Conservation (phyloP, 2,888 invertebrate genomes). For the Drosophila siamana region DNA sequence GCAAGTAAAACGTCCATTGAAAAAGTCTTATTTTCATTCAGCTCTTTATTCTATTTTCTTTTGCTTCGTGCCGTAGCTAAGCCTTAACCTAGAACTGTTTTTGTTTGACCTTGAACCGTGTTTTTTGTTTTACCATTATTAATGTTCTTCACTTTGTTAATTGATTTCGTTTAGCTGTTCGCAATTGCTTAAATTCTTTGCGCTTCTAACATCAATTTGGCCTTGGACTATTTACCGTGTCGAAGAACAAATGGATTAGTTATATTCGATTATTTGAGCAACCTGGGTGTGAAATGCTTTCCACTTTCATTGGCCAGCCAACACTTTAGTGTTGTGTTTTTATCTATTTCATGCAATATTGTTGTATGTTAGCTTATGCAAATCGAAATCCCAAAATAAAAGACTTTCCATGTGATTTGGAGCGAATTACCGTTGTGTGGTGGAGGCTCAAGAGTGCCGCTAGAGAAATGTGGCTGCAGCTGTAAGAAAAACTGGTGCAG, state of each 20-base stretch:
- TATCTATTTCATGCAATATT: background rate
- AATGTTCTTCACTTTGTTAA: background rate
- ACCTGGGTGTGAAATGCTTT: constrained; percentile 37
- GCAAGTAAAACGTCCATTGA: constrained; percentile 5
- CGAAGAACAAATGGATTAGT: background rate
- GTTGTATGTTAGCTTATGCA: constrained; percentile 60
- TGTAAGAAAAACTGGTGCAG: constrained; percentile 54
- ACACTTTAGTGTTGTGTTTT: constrained; percentile 14
- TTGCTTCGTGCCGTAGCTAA: background rate
- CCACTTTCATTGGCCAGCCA: constrained; percentile 28
- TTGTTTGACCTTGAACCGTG: constrained; percentile 28
- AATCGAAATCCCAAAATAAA: constrained; percentile 69
- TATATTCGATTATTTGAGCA: constrained; percentile 16
- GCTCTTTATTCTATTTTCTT: background rate
- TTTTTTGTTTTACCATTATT: constrained; percentile 3
- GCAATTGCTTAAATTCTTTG: background rate
- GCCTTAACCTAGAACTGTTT: background rate
- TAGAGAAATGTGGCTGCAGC: constrained; percentile 66
- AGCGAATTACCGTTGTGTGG: constrained; percentile 74
- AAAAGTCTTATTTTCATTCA: background rate
- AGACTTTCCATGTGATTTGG: constrained; percentile 69
- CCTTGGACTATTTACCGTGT: constrained; percentile 5
- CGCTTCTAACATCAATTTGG: constrained; percentile 2
- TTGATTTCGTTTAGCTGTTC: background rate
- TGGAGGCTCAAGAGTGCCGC: constrained; percentile 35